Conservation (phyloP, 2,797 vertebrate species). For the Cyclopterus lumpus region DNA sequence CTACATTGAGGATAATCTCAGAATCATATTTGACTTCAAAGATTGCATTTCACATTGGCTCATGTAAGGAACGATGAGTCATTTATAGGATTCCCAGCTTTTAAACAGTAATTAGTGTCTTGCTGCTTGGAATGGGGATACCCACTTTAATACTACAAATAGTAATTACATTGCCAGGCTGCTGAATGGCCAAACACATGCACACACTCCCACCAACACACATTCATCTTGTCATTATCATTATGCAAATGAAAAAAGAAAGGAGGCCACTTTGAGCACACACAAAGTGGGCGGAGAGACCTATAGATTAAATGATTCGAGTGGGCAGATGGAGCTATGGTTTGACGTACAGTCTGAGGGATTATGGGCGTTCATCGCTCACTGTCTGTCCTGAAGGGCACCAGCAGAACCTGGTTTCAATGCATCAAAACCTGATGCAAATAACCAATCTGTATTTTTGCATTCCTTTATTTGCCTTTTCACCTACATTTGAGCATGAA, state of each 20-base stretch:
- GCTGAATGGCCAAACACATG: neutral
- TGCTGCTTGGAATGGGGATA: conserved; percentile 10
- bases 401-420: neutral
- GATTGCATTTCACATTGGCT: neutral
- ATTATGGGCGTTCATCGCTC: conserved; percentile 44
- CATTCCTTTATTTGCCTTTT: conserved; percentile 4
- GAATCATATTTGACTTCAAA: neutral
- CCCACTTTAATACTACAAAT: conserved; percentile 9
- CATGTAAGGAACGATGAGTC: neutral
- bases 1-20: neutral
- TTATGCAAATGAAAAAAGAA: conserved; percentile 36
- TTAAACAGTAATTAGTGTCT: conserved; percentile 17
- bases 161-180: conserved; percentile 33
- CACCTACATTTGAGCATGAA: conserved; percentile 15
- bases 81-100: conserved; percentile 24
- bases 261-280: conserved; percentile 18
- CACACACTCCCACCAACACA: neutral
- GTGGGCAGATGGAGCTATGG: conserved; percentile 48
- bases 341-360: conserved; percentile 37
- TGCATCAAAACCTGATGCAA: conserved; percentile 3
- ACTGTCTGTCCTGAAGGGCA: conserved; percentile 41
- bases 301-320: conserved; percentile 32
- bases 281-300: conserved; percentile 35
- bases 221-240: conserved; percentile 23
- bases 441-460: neutral